phyloP scores from a whole-genome alignment of 2,888 invertebrate species.

The Sturmia bella region DNA sequence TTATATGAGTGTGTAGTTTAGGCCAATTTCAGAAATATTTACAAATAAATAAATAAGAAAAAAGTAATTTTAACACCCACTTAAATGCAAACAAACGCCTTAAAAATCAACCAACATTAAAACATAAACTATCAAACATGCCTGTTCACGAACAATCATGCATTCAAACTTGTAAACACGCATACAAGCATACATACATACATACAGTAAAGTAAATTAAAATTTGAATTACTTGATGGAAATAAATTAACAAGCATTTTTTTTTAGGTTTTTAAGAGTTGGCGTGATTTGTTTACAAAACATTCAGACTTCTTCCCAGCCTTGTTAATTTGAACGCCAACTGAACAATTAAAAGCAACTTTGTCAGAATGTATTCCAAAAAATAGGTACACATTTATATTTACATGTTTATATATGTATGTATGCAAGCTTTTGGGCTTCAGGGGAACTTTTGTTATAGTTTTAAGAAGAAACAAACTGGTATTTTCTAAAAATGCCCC shows the following conservation, averaged over 20 bases:
- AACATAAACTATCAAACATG: conserved; percentile 45
- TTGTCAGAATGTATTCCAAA: no score
- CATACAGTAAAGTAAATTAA: neutral
- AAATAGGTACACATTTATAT: no score
- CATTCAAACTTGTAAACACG: neutral
- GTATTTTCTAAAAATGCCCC: no score
- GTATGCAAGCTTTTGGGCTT: no score
- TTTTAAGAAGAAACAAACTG: no score
- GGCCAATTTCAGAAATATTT: conserved; percentile 53
- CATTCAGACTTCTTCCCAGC: conserved; percentile 24
- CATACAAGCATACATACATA: neutral
- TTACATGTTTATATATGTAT: no score
- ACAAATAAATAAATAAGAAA: neutral
- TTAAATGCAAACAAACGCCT: conserved; percentile 50
- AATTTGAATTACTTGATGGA: conserved; percentile 2
- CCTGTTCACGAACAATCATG: neutral
- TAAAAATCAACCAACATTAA: conserved; percentile 41
- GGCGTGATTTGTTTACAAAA: conserved; percentile 68
- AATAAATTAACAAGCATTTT: conserved; percentile 46
- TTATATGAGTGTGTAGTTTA: conserved; percentile 52
- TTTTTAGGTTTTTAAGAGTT: conserved; percentile 53
- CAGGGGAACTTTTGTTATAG: no score
- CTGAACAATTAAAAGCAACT: conserved; percentile 19
- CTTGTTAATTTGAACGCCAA: conserved; percentile 48
- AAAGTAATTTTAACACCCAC: conserved; percentile 62